Evolutionary conservation across 2,797 vertebrate species (phyloP).

Genomic region (Acanthurus leucopareius): DNA sequence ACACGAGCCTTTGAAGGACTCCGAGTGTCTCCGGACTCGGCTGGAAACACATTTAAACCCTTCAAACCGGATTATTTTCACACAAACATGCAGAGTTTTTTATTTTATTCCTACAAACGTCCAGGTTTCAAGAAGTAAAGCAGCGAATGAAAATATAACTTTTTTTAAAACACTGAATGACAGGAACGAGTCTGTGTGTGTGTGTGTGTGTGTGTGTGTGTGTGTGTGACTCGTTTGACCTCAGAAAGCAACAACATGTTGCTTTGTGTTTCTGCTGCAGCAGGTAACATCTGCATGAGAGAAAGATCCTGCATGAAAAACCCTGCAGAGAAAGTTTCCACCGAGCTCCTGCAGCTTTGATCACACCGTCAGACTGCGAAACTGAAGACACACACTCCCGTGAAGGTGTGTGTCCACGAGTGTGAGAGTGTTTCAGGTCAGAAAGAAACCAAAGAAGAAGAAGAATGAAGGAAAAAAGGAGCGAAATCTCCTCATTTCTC

Average conservation of each 20-base stretch:
- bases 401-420: neutral
- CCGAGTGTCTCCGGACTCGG: neutral
- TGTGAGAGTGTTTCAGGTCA: slow-evolving; percentile 6
- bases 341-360: slow-evolving; percentile 32
- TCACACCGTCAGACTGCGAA: slow-evolving; percentile 31
- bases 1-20: slow-evolving; percentile 26
- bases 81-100: too few species aligned
- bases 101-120: too few species aligned
- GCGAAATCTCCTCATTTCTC: neutral
- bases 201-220: too few species aligned
- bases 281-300: too few species aligned
- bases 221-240: too few species aligned
- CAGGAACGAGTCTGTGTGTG: too few species aligned
- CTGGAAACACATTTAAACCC: neutral
- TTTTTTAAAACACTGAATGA: too few species aligned
- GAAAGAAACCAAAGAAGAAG: slow-evolving; percentile 7
- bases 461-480: neutral
- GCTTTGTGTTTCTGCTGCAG: too few species aligned
- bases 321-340: slow-evolving; percentile 51
- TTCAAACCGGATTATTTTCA: neutral
- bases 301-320: too few species aligned
- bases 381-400: slow-evolving; percentile 9
- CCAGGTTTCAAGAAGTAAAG: too few species aligned
- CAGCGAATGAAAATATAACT: too few species aligned
- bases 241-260: too few species aligned